Conservation (phyloP, 2,888 invertebrate genomes). For the Anagyrus pseudococci region DNA sequence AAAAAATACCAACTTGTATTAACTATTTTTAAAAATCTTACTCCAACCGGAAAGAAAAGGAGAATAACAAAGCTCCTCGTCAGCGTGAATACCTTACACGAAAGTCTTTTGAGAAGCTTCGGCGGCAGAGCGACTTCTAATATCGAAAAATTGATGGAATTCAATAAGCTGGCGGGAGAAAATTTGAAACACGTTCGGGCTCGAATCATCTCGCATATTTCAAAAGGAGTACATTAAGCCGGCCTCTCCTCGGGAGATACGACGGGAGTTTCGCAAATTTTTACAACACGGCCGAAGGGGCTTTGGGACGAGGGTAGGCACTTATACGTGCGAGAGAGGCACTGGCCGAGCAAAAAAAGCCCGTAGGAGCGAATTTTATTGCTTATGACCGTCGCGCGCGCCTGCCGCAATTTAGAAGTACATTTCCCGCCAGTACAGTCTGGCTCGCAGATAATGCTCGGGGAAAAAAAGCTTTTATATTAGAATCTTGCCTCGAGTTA, state of each 20-base stretch:
- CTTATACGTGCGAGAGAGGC: not conserved
- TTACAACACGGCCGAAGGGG: slow-evolving; percentile 21
- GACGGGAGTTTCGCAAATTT: slow-evolving; percentile 26
- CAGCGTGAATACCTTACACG: too few species aligned
- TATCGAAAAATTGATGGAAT: slow-evolving; percentile 16
- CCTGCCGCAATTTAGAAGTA: slow-evolving; percentile 48
- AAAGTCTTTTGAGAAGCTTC: too few species aligned
- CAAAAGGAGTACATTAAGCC: slow-evolving; percentile 22
- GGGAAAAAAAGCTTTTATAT: slow-evolving; percentile 5
- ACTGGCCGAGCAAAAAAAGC: slow-evolving; percentile 7
- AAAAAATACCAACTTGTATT: too few species aligned
- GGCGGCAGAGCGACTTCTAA: not conserved
- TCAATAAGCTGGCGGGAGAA: slow-evolving; percentile 20
- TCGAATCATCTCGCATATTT: slow-evolving; percentile 30
- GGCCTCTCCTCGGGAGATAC: slow-evolving; percentile 6
- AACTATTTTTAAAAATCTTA: too few species aligned
- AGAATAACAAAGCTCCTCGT: too few species aligned
- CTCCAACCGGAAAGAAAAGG: too few species aligned
- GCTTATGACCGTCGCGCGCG: slow-evolving; percentile 43
- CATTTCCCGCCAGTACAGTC: slow-evolving; percentile 15
- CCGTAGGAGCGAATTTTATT: slow-evolving; percentile 44
- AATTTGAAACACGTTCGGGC: slow-evolving; percentile 23
- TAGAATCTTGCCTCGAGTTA: too few species aligned
- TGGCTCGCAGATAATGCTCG: not conserved
- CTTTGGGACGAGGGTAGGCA: too few species aligned